Evolutionary conservation across 2,888 invertebrate genomes (phyloP).

Genomic region (Agriopis leucophaearia): DNA sequence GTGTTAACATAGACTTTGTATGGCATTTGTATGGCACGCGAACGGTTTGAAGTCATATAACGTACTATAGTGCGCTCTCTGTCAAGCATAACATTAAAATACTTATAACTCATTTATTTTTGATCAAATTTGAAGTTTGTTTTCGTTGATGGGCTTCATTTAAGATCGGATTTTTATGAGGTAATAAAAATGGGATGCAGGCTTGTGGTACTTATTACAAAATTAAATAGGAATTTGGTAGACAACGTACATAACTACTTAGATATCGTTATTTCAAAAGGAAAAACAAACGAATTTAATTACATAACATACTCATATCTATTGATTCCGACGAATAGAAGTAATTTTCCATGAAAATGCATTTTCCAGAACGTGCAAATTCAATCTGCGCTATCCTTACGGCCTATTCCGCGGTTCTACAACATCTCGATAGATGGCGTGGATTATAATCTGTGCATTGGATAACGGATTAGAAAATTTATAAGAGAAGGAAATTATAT

Average conservation of each 20-base stretch:
- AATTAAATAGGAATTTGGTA: too few species aligned
- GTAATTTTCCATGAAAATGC: slow-evolving; percentile 2
- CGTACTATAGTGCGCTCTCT: too few species aligned
- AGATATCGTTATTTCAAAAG: background rate
- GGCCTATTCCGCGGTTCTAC: slow-evolving; percentile 32
- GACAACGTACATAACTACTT: too few species aligned
- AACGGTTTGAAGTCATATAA: too few species aligned
- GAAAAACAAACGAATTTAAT: background rate
- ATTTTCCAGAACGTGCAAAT: background rate
- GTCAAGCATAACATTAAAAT: too few species aligned
- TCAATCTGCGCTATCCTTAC: background rate
- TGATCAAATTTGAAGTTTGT: too few species aligned
- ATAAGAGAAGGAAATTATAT: background rate
- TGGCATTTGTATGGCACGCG: too few species aligned
- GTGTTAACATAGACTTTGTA: too few species aligned
- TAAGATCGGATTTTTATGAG: too few species aligned
- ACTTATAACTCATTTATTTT: too few species aligned
- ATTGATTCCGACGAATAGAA: background rate
- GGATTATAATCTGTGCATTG: slow-evolving; percentile 20
- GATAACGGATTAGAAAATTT: background rate
- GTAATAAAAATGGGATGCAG: too few species aligned
- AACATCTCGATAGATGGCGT: slow-evolving; percentile 42
- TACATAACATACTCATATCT: background rate
- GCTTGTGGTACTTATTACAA: background rate
- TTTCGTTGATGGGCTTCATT: too few species aligned